phyloP scores from a whole-genome alignment of 1,140 invertebrate genomes.

The Drosophila oshimai region DNA sequence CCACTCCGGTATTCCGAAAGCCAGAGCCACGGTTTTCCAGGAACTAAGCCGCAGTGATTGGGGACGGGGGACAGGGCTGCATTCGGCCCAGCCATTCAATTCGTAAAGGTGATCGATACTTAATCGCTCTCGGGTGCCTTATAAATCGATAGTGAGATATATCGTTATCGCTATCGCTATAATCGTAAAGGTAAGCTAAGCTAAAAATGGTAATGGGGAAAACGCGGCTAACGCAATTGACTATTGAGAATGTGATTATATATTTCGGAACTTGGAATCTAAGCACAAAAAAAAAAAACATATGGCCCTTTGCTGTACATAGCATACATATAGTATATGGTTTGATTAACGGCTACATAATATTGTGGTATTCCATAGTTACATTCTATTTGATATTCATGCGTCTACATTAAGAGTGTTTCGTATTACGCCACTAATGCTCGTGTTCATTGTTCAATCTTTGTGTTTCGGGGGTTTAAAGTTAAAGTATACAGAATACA shows the following conservation, averaged over 20 bases:
- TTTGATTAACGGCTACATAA: slow-evolving; percentile 11
- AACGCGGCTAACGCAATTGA: slow-evolving; percentile 43
- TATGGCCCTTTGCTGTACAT: slow-evolving; percentile 9
- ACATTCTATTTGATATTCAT: neutral
- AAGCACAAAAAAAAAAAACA: neutral
- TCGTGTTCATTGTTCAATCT: neutral
- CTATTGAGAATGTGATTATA: slow-evolving; percentile 9
- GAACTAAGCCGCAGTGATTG: neutral
- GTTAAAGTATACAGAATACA: neutral
- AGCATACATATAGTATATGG: neutral
- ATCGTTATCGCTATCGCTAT: slow-evolving; percentile 3
- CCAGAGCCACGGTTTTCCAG: slow-evolving; percentile 16
- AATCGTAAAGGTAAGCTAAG: slow-evolving; percentile 1
- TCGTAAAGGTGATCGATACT: slow-evolving; percentile 27
- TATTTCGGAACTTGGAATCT: slow-evolving; percentile 7
- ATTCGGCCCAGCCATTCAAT: slow-evolving; percentile 7
- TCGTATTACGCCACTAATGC: neutral
- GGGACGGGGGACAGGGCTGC: neutral
- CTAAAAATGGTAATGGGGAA: neutral
- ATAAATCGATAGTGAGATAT: slow-evolving; percentile 9
- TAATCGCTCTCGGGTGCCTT: slow-evolving; percentile 11
- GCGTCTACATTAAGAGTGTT: neutral
- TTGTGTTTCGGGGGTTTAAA: neutral
- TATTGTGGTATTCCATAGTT: neutral
- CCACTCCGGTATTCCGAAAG: neutral